Evolutionary conservation across 1,140 invertebrate genomes (phyloP).

Genomic region (Nymphalis io): DNA sequence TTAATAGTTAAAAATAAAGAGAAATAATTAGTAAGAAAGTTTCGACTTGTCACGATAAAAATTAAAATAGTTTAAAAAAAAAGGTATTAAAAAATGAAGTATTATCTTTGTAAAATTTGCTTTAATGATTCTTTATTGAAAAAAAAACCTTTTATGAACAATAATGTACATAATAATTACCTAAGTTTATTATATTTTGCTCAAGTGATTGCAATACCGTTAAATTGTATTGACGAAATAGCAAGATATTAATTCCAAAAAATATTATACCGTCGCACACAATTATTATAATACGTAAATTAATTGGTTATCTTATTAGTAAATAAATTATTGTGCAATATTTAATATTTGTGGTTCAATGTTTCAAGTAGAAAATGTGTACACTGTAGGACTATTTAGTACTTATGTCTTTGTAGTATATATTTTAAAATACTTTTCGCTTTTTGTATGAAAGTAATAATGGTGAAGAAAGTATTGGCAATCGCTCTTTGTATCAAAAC

Average conservation of each 20-base stretch:
- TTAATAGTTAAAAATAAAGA: too few species aligned
- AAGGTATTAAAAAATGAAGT: conserved; percentile 8
- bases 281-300: neutral
- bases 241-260: neutral
- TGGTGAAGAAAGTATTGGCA: too few species aligned
- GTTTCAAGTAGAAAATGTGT: neutral
- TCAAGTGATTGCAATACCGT: neutral
- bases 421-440: too few species aligned
- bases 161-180: neutral
- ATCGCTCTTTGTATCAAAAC: too few species aligned
- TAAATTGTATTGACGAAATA: neutral
- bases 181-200: neutral
- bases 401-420: neutral
- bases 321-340: conserved; percentile 5
- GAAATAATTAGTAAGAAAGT: too few species aligned
- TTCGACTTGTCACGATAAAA: too few species aligned
- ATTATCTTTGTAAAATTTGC: conserved; percentile 4
- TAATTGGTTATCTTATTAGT: neutral
- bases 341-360: neutral
- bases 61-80: neutral
- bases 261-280: neutral
- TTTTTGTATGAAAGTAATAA: too few species aligned
- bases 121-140: neutral
- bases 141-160: too few species aligned
- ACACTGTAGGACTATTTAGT: neutral